phyloP scores from a whole-genome alignment of 2,797 vertebrate genomes.

The Toxotes lorentzi region DNA sequence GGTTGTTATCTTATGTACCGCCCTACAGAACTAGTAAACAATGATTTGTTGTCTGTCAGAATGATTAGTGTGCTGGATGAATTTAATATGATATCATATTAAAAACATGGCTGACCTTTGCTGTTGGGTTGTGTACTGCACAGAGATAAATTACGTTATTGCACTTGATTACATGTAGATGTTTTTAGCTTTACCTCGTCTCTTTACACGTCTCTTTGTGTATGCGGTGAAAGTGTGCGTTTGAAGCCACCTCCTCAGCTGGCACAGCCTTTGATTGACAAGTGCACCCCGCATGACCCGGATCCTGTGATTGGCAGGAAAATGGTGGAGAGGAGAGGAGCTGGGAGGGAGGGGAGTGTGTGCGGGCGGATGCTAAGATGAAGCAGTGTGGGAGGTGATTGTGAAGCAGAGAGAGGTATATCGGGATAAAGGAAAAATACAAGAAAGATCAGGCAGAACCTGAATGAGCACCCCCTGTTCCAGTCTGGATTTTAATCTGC shows the following conservation, averaged over 20 bases:
- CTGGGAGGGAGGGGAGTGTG: neutral
- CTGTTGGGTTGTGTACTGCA: neutral
- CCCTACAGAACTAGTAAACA: neutral
- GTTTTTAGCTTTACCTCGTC: slow-evolving; percentile 4
- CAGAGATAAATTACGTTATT: neutral
- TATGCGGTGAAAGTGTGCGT: neutral
- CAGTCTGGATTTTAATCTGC: slow-evolving; percentile 20
- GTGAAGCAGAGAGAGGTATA: slow-evolving; percentile 5
- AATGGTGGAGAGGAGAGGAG: slow-evolving; percentile 19
- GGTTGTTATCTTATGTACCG: neutral
- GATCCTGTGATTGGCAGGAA: slow-evolving; percentile 52
- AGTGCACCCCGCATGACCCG: slow-evolving; percentile 21
- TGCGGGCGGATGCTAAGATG: slow-evolving; percentile 27
- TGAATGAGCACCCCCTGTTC: slow-evolving; percentile 1
- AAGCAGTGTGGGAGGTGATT: slow-evolving; percentile 39
- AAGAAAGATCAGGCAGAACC: slow-evolving; percentile 6
- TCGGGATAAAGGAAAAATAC: neutral
- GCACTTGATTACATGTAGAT: neutral
- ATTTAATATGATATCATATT: neutral
- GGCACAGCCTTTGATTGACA: slow-evolving; percentile 56
- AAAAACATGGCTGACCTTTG: neutral
- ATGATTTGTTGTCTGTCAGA: neutral
- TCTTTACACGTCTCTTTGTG: slow-evolving; percentile 1
- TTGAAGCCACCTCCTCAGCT: slow-evolving; percentile 41
- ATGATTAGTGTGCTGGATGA: neutral